Percentiles rank a stretch among this genome's conserved stretches.
These are phyloP conservation scores for Hepsetus odoe DNA, from an alignment of 2,113 vertebrate genomes.

Conservation along the genomic window DNA sequence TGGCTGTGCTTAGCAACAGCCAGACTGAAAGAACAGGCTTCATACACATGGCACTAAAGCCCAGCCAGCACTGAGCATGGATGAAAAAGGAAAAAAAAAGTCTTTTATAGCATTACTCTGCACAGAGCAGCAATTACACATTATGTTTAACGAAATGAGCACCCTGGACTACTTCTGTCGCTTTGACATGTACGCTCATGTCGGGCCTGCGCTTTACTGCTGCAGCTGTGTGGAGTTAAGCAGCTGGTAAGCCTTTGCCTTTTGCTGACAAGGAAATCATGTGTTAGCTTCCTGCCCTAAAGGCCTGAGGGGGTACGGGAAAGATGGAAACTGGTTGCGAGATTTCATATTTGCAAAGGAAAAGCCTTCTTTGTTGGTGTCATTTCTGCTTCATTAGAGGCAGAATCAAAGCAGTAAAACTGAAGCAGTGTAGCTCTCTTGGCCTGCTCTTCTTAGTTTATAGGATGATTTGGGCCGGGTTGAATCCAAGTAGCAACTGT, in stretches of 20 bases:
- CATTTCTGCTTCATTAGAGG: constrained; percentile 26
- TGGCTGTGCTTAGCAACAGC: constrained; percentile 60
- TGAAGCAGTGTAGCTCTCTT: constrained; percentile 34
- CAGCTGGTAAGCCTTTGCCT: constrained; percentile 4
- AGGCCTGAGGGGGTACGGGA: neutral
- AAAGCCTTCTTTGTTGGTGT: constrained; percentile 16
- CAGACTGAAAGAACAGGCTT: constrained; percentile 50
- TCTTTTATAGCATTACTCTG: constrained; percentile 39
- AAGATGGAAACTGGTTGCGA: constrained; percentile 17
- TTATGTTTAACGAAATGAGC: constrained; percentile 42
- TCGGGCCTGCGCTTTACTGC: constrained; percentile 8
- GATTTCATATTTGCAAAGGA: constrained; percentile 10
- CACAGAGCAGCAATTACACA: constrained; percentile 50
- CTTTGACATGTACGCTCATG: constrained; percentile 30
- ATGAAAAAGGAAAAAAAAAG: neutral
- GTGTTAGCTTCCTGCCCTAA: constrained; percentile 1
- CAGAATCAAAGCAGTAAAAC: constrained; percentile 21
- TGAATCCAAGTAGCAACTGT: neutral
- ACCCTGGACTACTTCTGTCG: constrained; percentile 16
- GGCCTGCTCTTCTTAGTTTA: constrained; percentile 11
- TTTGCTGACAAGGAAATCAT: constrained; percentile 13
- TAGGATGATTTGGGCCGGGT: constrained; percentile 20
- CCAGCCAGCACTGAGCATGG: constrained; percentile 30
- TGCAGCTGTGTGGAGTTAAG: constrained; percentile 32
- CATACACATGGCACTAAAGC: constrained; percentile 49